Conservation (phyloP, 2,888 invertebrate species). For the Zygaena filipendulae region DNA sequence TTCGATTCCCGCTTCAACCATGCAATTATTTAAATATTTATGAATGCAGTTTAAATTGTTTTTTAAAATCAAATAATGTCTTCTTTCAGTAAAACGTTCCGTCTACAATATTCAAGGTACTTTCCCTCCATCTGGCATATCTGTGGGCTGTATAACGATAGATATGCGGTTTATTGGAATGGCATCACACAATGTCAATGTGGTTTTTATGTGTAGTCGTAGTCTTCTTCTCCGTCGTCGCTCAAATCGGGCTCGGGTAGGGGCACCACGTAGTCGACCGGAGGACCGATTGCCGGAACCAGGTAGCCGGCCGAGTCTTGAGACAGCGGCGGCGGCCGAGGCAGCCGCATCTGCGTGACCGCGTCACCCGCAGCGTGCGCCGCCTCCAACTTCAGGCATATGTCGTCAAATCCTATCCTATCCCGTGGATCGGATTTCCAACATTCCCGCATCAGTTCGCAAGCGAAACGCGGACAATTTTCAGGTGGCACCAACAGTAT, state of each 20-base stretch:
- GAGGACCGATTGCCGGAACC: conserved; percentile 65
- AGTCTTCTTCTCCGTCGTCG: conserved; percentile 40
- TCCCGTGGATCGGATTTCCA: conserved; percentile 86
- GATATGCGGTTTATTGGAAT: too few relatives aligned
- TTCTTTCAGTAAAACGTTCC: too few relatives aligned
- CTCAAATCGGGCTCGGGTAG: conserved; percentile 49
- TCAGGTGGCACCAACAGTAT: conserved; percentile 84
- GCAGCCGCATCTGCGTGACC: conserved; percentile 35
- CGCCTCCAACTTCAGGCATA: conserved; percentile 72
- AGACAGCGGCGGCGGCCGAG: conserved; percentile 64
- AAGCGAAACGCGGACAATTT: conserved; percentile 77
- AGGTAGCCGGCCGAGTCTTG: conserved; percentile 77
- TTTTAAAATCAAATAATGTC: too few relatives aligned
- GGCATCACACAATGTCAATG: too few relatives aligned
- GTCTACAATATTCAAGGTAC: too few relatives aligned
- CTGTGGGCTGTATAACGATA: too few relatives aligned
- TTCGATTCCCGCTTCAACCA: too few relatives aligned
- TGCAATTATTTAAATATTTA: too few relatives aligned
- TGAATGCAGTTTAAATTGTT: too few relatives aligned
- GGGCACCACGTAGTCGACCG: conserved; percentile 68
- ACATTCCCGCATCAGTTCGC: conserved; percentile 81
- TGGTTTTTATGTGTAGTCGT: too few relatives aligned
- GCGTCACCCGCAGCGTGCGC: conserved; percentile 37
- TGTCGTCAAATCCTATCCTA: conserved; percentile 77
- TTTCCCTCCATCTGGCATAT: too few relatives aligned